These are phyloP conservation scores for Novumbra hubbsi DNA, from an alignment of 2,797 vertebrate genomes.

Conservation along the genomic window DNA sequence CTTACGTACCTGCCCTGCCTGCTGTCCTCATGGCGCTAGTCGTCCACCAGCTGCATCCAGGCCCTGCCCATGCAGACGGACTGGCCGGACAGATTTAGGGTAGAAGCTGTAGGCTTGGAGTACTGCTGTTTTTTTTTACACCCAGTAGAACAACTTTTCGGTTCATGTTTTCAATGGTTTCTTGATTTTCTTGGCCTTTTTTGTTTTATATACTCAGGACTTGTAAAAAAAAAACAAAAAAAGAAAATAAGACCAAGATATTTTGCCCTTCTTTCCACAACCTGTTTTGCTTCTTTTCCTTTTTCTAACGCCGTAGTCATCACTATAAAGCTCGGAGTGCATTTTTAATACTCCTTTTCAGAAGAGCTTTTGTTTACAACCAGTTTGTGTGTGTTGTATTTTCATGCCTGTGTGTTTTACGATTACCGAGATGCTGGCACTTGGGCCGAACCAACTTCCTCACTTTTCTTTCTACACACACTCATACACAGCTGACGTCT, in stretches of 20 bases:
- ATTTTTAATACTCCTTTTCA: conserved; percentile 60
- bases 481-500: conserved; percentile 33
- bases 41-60: conserved; percentile 44
- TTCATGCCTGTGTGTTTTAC: conserved; percentile 36
- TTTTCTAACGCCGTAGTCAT: conserved; percentile 50
- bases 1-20: neutral
- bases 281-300: conserved; percentile 32
- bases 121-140: conserved; percentile 17
- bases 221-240: too few relatives aligned
- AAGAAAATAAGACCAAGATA: conserved; percentile 60
- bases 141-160: neutral
- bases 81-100: conserved; percentile 1
- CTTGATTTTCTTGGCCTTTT: conserved; percentile 36
- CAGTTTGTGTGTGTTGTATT: conserved; percentile 28
- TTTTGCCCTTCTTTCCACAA: conserved; percentile 40
- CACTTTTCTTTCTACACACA: conserved; percentile 20
- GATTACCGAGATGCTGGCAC: conserved; percentile 47
- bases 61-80: conserved; percentile 22
- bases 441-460: conserved; percentile 52
- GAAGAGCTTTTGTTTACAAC: conserved; percentile 61
- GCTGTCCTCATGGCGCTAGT: conserved; percentile 33
- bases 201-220: conserved; percentile 77
- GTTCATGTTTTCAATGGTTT: conserved; percentile 24
- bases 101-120: conserved; percentile 1
- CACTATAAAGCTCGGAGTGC: conserved; percentile 50